Base-by-base conservation (phyloP, 2,797 vertebrate genomes). In the Enteromius anoplus region DNA sequence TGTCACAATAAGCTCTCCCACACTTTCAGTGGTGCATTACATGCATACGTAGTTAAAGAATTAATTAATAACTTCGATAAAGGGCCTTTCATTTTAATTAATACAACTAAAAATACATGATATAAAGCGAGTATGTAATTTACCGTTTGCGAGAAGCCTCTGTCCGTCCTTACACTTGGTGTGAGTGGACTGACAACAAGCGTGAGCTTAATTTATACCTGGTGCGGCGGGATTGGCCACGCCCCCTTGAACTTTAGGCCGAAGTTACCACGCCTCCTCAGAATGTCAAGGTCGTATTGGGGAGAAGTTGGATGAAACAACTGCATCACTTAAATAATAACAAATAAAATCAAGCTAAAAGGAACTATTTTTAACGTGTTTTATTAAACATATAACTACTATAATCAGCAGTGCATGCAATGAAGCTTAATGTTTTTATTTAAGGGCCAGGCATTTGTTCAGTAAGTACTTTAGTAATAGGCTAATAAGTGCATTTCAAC, bases 131-230 rank as follows among this genome's bases (percentile, higher is more conserved):
- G 29, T 32, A 26, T 37, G 15, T 26, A 19, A 32, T 32, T 95
- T 95, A 95, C 94, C 94, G 93, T 94, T 88, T 91, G 93, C 91
- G 93, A 93, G 91, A 88, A 0, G 83, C 86, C 78, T 93, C 91
- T 84, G 90, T 87, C 87, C 88, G 89, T 92, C 89, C 85, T 88
- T 88, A 80, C 90, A 92, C 92, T 92, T 91, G 89, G 91, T 93
- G 93, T 91, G 94, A 95, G 94, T 94, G 89, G 72, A 87, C 84
- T 84, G 40, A 86, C 86, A 19, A 4, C 11, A 8, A 75, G 64
- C 84, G 47, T 42, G 87, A 2, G 49, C 5, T 81, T 40, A 82
- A 90, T 93, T 92, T 95, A 94, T 94, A 77, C 45, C 78, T 84
- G 75, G 58, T 89, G 75, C 82, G 81, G 84, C 71, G 71, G 2